These are phyloP conservation scores for Ctenicera cuprea DNA, from an alignment of 2,888 invertebrate species.

Conservation along the genomic window DNA sequence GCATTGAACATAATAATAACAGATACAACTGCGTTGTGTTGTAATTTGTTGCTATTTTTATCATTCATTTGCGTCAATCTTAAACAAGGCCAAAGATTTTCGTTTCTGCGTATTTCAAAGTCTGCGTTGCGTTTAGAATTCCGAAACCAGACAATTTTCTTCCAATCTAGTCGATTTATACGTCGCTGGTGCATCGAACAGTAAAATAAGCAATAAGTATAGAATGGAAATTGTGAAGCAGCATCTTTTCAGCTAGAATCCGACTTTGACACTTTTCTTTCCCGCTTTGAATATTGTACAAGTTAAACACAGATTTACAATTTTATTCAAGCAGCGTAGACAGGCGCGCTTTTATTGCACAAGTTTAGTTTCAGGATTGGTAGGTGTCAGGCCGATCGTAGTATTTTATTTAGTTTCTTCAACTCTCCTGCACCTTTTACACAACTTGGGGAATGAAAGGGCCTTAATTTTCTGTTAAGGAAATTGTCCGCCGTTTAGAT, in stretches of 20 bases:
- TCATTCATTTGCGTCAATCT: too few species aligned
- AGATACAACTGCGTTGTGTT: too few species aligned
- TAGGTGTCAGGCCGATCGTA: slow-evolving; percentile 42
- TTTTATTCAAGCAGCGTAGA: slow-evolving; percentile 41
- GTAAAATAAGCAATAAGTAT: slow-evolving; percentile 39
- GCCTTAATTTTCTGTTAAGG: slow-evolving; percentile 50
- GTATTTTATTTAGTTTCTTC: slow-evolving; percentile 47
- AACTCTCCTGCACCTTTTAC: slow-evolving; percentile 33
- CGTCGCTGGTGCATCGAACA: slow-evolving; percentile 24
- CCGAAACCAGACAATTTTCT: not conserved
- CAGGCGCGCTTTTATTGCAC: slow-evolving; percentile 37
- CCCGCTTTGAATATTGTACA: slow-evolving; percentile 40
- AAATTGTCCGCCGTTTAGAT: slow-evolving; percentile 44
- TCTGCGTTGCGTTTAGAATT: not conserved
- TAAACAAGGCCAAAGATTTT: too few species aligned
- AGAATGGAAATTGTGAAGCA: slow-evolving; percentile 32
- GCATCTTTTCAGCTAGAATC: slow-evolving; percentile 42
- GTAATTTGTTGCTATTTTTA: too few species aligned
- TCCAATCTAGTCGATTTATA: slow-evolving; percentile 29
- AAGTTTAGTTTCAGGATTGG: slow-evolving; percentile 35
- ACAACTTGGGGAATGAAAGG: slow-evolving; percentile 40
- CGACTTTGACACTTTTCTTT: slow-evolving; percentile 41
- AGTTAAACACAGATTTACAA: slow-evolving; percentile 45
- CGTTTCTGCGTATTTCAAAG: too few species aligned
- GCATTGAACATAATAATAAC: too few species aligned